phyloP scores from a whole-genome alignment of 2,888 invertebrate genomes.

The Nymphalis c-album region DNA sequence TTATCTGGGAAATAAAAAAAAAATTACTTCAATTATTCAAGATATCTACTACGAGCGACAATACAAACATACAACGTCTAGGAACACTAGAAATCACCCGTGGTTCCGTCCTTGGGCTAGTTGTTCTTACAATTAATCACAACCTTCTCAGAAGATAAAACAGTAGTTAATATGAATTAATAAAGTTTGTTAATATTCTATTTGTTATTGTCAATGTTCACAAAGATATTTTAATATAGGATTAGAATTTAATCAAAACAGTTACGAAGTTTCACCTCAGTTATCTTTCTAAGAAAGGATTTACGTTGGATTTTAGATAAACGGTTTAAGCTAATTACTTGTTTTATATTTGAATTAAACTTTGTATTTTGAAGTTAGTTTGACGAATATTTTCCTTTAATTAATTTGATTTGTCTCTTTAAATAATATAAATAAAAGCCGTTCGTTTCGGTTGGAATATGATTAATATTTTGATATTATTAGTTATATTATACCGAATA shows the following conservation, averaged over 20 bases:
- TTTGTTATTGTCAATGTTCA: neutral
- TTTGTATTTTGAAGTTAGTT: slow-evolving; percentile 10
- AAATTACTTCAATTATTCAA: too few relatives aligned
- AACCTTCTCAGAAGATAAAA: too few relatives aligned
- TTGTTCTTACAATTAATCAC: too few relatives aligned
- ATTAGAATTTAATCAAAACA: slow-evolving; percentile 10
- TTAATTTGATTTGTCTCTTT: neutral
- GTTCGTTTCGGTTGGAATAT: neutral
- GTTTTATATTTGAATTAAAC: slow-evolving; percentile 18
- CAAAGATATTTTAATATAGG: neutral
- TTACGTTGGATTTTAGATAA: slow-evolving; percentile 19
- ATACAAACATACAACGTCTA: too few relatives aligned
- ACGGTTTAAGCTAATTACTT: slow-evolving; percentile 20
- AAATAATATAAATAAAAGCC: neutral
- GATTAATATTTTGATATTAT: too few relatives aligned
- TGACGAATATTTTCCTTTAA: slow-evolving; percentile 1
- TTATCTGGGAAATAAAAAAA: too few relatives aligned
- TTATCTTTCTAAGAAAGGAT: slow-evolving; percentile 13
- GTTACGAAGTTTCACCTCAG: slow-evolving; percentile 8
- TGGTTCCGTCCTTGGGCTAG: too few relatives aligned
- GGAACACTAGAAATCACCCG: too few relatives aligned
- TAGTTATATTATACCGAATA: too few relatives aligned
- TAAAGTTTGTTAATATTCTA: too few relatives aligned
- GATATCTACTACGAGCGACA: too few relatives aligned
- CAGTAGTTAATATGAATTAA: too few relatives aligned